Evolutionary conservation across 2,113 vertebrate genomes (phyloP), one percentile per base, ranked within the genome.

Genomic region (Sphaerodactylus townsendi): DNA sequence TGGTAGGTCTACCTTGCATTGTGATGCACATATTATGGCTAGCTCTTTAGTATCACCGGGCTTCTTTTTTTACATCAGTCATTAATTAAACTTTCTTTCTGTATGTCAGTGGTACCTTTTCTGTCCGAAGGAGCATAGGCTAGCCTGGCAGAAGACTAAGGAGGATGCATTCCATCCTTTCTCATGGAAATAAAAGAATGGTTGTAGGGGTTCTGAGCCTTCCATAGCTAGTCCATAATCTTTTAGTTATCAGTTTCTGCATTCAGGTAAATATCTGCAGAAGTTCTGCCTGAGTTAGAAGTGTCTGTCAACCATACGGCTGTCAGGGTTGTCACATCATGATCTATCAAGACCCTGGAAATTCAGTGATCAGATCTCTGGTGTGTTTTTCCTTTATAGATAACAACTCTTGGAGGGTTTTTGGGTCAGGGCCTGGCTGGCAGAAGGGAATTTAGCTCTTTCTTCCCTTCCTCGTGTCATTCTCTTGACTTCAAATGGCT

Each of bases 51-150:
- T 53, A 66, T 72, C 9, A 65, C 39, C 25, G 68, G 62, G 14
- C 83, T 59, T 44, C 30, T 71, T 41, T 71, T 62, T 71, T 46
- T 37, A 37, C n/a, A 64, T 62, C 37, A 2, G 17, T 82, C 21
- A 72, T 77, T 64, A 82, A 72, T 77, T 82, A 79, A 79, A 50
- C 15, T 64, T n/a, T 73, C 41, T 53, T 82, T 66, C 72, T 65
- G 48, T 28, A 35, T 72, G 11, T 65, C 35, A 41, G 13, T 53
- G 65, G 72, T 46, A 65, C 10, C 44, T 53, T 35, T n/a, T 33
- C 10, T 72, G 82, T 28, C 5, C 56, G 65, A 41, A 82, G 75
- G 23, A 33, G 28, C 28, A 81, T 2, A 74, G 59, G 10, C 65
- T 9, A 81, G 46, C 19, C 44, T 72, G 5, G 44, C 37, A 28